These are phyloP conservation scores for Oopsacas minuta DNA, from an alignment of 37 sponge, comb jelly and placozoan genomes.

Conservation along the genomic window DNA sequence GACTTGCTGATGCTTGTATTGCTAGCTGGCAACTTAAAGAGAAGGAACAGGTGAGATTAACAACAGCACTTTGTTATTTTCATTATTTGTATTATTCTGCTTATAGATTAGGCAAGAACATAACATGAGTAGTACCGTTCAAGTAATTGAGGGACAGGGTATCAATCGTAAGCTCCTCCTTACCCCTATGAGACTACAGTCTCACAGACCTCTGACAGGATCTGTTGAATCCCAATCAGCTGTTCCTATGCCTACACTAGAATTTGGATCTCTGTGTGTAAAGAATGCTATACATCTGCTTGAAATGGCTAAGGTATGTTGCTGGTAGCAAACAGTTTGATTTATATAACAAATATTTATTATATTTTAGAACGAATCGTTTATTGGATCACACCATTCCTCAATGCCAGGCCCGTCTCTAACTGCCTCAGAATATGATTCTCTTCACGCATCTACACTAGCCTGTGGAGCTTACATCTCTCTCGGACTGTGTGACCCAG, in stretches of 20 bases:
- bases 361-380: neutral
- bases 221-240: slow-evolving; percentile 23
- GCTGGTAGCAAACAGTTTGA: neutral
- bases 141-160: slow-evolving; percentile 52
- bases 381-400: neutral
- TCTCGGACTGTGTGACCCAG: slow-evolving; percentile 76
- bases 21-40: slow-evolving; percentile 20
- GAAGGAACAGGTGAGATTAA: neutral
- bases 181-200: slow-evolving; percentile 23
- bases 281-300: slow-evolving; percentile 75
- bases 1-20: slow-evolving; percentile 86
- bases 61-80: neutral
- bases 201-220: neutral
- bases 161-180: slow-evolving; percentile 50
- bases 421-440: neutral
- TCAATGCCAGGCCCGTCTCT: neutral
- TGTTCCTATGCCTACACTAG: slow-evolving; percentile 72
- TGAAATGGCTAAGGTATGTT: neutral
- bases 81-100: too few species aligned
- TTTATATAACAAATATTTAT: neutral
- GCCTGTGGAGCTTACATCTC: slow-evolving; percentile 66
- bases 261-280: slow-evolving; percentile 81
- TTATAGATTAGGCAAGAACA: slow-evolving; percentile 18
- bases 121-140: slow-evolving; percentile 52
- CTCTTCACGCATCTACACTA: slow-evolving; percentile 28